These are phyloP conservation scores for Sceloporus undulatus DNA, from an alignment of 2,113 vertebrate genomes.

Conservation along the genomic window DNA sequence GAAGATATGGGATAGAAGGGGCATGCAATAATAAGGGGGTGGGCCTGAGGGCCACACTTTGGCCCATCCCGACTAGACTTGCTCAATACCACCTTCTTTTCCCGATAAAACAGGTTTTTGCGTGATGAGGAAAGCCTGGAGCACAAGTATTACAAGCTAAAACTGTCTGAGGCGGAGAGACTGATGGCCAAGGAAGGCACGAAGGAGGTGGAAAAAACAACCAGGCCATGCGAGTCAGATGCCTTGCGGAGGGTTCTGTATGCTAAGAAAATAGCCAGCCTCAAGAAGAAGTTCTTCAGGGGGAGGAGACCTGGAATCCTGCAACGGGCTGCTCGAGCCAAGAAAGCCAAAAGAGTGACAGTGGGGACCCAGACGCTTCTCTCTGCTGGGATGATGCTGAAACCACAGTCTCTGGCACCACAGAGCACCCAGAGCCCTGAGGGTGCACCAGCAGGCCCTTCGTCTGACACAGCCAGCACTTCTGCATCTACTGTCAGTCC, in stretches of 20 bases:
- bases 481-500: neutral
- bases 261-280: constrained; percentile 66
- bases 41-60: too few relatives aligned
- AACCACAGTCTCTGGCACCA: constrained; percentile 49
- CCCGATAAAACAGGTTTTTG: constrained; percentile 74
- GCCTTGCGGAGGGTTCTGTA: constrained; percentile 76
- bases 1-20: too few relatives aligned
- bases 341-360: constrained; percentile 61
- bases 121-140: constrained; percentile 79
- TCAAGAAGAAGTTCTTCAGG: constrained; percentile 76
- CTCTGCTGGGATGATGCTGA: constrained; percentile 64
- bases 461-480: neutral
- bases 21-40: too few relatives aligned
- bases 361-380: constrained; percentile 73
- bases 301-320: constrained; percentile 51
- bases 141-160: constrained; percentile 81
- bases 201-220: constrained; percentile 43
- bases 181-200: constrained; percentile 34
- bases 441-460: constrained; percentile 24
- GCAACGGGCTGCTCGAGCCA: constrained; percentile 35
- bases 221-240: constrained; percentile 51
- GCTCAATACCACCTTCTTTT: neutral
- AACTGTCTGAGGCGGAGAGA: constrained; percentile 71
- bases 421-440: constrained; percentile 36
- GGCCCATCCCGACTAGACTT: too few relatives aligned